Conservation (phyloP, 2,797 vertebrate genomes). For the Pristis pectinata region DNA sequence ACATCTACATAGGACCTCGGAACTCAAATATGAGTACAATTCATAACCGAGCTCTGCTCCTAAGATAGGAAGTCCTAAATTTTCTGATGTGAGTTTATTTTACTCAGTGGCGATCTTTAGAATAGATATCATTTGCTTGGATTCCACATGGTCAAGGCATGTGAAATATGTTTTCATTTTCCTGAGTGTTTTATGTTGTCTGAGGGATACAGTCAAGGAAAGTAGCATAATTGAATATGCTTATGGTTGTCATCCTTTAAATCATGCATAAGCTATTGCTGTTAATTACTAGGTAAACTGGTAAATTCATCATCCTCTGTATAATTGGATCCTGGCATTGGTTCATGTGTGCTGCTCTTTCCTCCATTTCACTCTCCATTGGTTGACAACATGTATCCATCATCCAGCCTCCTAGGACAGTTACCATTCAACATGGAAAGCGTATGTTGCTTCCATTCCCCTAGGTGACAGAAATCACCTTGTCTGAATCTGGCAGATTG, state of each 20-base stretch:
- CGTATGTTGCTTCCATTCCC: background rate
- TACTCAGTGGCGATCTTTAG: background rate
- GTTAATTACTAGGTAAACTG: background rate
- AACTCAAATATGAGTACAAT: too few species aligned
- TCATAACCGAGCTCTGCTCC: background rate
- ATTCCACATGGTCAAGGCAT: background rate
- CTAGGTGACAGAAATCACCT: background rate
- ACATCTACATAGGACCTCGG: background rate
- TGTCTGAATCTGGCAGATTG: background rate
- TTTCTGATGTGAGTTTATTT: slow-evolving; percentile 7
- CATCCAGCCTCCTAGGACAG: background rate
- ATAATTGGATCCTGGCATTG: background rate
- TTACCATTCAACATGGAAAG: background rate
- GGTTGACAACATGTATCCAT: background rate
- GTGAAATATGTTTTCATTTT: slow-evolving; percentile 26
- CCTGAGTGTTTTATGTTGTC: background rate
- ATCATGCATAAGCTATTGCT: background rate
- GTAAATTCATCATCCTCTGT: background rate
- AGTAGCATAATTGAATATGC: background rate
- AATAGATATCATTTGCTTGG: background rate
- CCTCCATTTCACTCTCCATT: background rate
- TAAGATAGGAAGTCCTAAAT: background rate
- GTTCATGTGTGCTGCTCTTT: background rate
- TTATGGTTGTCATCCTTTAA: background rate
- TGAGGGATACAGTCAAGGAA: background rate